Percentiles rank a stretch among this genome's conserved stretches.
Conservation (phyloP, 2,797 vertebrate genomes). For the Anabas testudineus region DNA sequence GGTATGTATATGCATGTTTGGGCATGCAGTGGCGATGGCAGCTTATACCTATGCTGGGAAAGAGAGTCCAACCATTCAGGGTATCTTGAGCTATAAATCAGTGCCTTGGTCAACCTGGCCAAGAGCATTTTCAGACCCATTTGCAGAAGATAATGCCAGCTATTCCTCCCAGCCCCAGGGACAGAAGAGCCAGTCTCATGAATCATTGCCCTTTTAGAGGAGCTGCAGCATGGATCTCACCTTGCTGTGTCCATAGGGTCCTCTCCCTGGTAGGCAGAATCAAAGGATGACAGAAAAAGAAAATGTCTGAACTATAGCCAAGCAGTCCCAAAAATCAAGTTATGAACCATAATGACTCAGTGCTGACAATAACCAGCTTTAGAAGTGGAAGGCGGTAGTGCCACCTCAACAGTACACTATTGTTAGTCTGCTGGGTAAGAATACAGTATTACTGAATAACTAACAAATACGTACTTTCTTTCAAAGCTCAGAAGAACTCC, state of each 20-base stretch:
- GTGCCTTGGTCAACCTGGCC: slow-evolving; percentile 82
- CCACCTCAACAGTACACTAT: slow-evolving; percentile 6
- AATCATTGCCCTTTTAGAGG: slow-evolving; percentile 84
- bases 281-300: slow-evolving; percentile 35
- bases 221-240: slow-evolving; percentile 74
- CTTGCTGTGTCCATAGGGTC: slow-evolving; percentile 71
- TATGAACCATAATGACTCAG: slow-evolving; percentile 22
- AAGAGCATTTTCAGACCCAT: slow-evolving; percentile 85
- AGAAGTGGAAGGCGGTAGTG: slow-evolving; percentile 12
- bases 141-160: slow-evolving; percentile 86
- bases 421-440: background rate
- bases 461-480: slow-evolving; percentile 2
- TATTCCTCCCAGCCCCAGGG: slow-evolving; percentile 80
- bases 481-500: background rate
- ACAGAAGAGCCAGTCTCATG: slow-evolving; percentile 76
- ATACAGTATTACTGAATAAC: slow-evolving; percentile 8
- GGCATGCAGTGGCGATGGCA: slow-evolving; percentile 33
- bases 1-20: slow-evolving; percentile 30
- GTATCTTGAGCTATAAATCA: slow-evolving; percentile 83
- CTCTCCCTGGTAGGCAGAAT: slow-evolving; percentile 62
- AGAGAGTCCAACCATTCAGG: slow-evolving; percentile 62
- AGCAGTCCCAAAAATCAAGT: slow-evolving; percentile 39
- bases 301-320: slow-evolving; percentile 45
- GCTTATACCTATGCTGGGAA: slow-evolving; percentile 59
- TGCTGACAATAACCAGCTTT: slow-evolving; percentile 25